phyloP scores from a whole-genome alignment of 1,140 invertebrate genomes.

The Lucilia cuprina region DNA sequence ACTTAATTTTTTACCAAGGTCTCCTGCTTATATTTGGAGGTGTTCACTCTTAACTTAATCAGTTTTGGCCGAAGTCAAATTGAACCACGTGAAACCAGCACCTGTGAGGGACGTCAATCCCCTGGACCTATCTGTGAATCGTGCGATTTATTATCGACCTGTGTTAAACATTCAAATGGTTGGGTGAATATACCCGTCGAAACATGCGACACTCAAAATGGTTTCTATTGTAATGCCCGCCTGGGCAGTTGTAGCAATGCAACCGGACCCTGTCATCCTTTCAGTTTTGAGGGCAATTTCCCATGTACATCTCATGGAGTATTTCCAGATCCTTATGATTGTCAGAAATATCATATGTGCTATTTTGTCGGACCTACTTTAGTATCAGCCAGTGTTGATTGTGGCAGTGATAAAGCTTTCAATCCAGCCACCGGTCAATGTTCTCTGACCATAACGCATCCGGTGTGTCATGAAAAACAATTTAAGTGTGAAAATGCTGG shows the following conservation, averaged over 20 bases:
- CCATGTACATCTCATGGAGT: slow-evolving; percentile 59
- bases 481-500: slow-evolving; percentile 54
- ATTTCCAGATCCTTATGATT: slow-evolving; percentile 62
- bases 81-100: slow-evolving; percentile 52
- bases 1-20: too few relatives aligned
- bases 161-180: slow-evolving; percentile 54
- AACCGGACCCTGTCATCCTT: slow-evolving; percentile 58
- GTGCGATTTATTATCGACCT: slow-evolving; percentile 56
- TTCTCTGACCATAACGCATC: slow-evolving; percentile 47
- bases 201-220: slow-evolving; percentile 55
- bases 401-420: slow-evolving; percentile 56
- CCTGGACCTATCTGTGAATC: slow-evolving; percentile 59
- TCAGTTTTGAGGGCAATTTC: slow-evolving; percentile 57
- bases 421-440: slow-evolving; percentile 55
- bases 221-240: slow-evolving; percentile 55
- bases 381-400: slow-evolving; percentile 51
- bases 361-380: slow-evolving; percentile 49
- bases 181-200: slow-evolving; percentile 61
- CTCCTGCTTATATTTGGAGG: neutral
- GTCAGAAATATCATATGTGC: slow-evolving; percentile 62
- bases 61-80: slow-evolving; percentile 31
- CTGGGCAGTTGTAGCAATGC: slow-evolving; percentile 52
- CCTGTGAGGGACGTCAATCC: slow-evolving; percentile 50
- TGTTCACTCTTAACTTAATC: neutral
- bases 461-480: slow-evolving; percentile 48